phyloP scores from a whole-genome alignment of 2,113 vertebrate genomes.

The Bubo blakistoni region DNA sequence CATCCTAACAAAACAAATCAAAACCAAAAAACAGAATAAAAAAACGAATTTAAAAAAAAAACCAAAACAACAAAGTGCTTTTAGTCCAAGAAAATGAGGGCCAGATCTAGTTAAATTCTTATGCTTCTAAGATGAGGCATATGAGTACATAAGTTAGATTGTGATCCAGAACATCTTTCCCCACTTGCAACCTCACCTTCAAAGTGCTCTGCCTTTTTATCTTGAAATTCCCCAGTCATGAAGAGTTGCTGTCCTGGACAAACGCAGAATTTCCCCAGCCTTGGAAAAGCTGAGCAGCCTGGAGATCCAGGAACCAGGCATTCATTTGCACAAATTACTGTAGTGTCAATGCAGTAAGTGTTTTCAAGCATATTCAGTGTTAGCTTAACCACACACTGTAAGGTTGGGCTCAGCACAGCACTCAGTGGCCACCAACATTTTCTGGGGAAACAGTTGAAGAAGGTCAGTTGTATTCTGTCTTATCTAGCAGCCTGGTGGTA shows the following conservation, averaged over 20 bases:
- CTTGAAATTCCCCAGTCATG: neutral
- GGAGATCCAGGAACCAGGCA: neutral
- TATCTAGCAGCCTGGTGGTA: neutral
- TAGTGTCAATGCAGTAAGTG: neutral
- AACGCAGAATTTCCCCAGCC: neutral
- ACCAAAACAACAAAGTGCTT: neutral
- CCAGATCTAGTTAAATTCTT: neutral
- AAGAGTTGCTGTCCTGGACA: neutral
- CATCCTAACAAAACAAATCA: neutral
- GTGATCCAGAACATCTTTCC: neutral
- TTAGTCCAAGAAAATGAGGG: neutral
- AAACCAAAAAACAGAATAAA: neutral
- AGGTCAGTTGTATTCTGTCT: neutral
- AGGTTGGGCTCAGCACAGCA: fast-evolving
- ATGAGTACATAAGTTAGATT: neutral
- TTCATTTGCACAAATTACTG: neutral
- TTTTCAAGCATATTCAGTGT: neutral
- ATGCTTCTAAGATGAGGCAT: neutral
- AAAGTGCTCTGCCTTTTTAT: neutral
- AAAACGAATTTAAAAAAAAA: neutral
- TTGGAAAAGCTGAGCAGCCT: neutral
- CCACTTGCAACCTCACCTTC: neutral
- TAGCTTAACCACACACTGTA: fast-evolving
- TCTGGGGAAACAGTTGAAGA: neutral
- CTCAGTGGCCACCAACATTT: neutral